These are phyloP conservation scores for Plagodis pulveraria DNA, from an alignment of 2,888 invertebrate species.

Conservation along the genomic window DNA sequence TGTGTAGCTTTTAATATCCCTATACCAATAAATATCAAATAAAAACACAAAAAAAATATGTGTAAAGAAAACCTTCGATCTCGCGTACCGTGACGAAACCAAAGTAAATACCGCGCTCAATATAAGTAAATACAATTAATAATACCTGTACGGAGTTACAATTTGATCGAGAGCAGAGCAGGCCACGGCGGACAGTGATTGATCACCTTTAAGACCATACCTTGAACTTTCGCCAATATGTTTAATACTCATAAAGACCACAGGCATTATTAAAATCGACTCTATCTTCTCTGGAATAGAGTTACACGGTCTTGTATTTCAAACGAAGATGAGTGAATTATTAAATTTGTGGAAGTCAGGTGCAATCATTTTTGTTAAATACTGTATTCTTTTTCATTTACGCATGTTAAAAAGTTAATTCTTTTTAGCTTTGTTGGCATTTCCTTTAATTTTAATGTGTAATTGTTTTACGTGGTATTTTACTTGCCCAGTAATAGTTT, in stretches of 20 bases:
- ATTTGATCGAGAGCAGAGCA: slow-evolving; percentile 55
- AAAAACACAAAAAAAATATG: no score
- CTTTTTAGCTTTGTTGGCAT: slow-evolving; percentile 11
- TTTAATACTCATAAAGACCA: slow-evolving; percentile 3
- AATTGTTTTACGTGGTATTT: slow-evolving; percentile 7
- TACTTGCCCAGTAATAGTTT: no score
- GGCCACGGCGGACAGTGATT: slow-evolving; percentile 51
- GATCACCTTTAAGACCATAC: slow-evolving; percentile 49
- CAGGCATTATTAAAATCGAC: slow-evolving; percentile 9
- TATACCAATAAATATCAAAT: no score
- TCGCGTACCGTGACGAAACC: slow-evolving; percentile 25
- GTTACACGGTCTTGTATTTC: slow-evolving; percentile 16
- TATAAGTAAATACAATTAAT: slow-evolving; percentile 47
- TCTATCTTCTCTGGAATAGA: slow-evolving; percentile 15
- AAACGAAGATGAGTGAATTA: slow-evolving; percentile 13
- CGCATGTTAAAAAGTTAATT: slow-evolving; percentile 32
- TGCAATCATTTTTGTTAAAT: slow-evolving; percentile 44
- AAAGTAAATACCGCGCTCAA: slow-evolving; percentile 32
- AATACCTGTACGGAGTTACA: slow-evolving; percentile 50
- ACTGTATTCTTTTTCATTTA: slow-evolving; percentile 39
- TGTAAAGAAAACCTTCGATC: slow-evolving; percentile 8
- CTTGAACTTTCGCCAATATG: slow-evolving; percentile 39
- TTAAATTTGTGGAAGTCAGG: slow-evolving; percentile 24
- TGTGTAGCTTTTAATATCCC: no score
- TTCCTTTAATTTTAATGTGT: slow-evolving; percentile 8